Conservation (phyloP, 2,113 vertebrate genomes). For the Gymnocephalus cernua region DNA sequence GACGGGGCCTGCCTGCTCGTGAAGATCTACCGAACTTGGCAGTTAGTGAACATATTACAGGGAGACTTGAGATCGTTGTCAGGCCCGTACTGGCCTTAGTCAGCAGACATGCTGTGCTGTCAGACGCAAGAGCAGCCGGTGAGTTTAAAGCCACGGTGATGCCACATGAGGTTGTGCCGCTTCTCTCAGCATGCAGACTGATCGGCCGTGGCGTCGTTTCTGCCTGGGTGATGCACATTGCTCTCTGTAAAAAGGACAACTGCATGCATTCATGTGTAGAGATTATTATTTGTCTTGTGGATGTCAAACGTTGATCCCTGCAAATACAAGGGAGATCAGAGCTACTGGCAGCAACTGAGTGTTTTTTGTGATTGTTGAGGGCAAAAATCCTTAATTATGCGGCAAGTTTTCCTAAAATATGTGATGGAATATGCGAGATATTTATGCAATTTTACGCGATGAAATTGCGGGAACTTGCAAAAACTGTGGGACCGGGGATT, state of each 20-base stretch:
- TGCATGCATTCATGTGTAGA: background rate
- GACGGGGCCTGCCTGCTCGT: slow-evolving; percentile 24
- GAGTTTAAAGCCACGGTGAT: slow-evolving; percentile 38
- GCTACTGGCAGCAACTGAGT: no score
- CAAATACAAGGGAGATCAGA: background rate
- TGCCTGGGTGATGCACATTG: background rate
- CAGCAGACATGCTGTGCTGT: slow-evolving; percentile 52
- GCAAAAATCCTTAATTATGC: no score
- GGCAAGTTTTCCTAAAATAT: no score
- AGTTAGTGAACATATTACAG: slow-evolving; percentile 32
- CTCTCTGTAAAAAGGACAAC: background rate
- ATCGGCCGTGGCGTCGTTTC: slow-evolving; percentile 23
- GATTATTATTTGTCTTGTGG: slow-evolving; percentile 13
- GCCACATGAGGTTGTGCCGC: slow-evolving; percentile 18
- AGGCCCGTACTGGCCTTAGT: slow-evolving; percentile 24
- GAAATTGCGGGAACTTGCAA: no score
- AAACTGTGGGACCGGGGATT: no score
- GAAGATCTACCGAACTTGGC: slow-evolving; percentile 20
- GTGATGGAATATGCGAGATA: no score
- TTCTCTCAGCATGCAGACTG: slow-evolving; percentile 28
- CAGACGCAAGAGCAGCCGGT: slow-evolving; percentile 44
- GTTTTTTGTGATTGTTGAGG: no score
- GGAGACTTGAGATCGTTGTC: slow-evolving; percentile 51
- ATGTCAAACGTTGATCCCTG: background rate
- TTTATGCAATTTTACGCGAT: no score